Conservation (phyloP, 23 tunicate species). For the Trididemnum miniatum region DNA sequence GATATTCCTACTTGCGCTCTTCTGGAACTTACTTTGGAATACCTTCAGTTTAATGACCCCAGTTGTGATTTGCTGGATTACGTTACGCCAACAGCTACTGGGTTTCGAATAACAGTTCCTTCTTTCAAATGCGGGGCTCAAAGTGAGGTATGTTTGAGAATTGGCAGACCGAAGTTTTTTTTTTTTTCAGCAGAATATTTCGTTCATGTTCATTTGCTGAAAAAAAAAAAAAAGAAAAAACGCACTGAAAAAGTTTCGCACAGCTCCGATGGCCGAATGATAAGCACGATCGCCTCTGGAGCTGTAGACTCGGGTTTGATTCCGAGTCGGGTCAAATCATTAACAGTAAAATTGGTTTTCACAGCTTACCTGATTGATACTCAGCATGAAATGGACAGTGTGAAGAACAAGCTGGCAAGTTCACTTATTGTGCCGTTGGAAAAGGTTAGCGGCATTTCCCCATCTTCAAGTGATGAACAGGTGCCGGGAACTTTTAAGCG, state of each 20-base stretch:
- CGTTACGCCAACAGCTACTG: not conserved
- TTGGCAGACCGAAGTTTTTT: too few species aligned
- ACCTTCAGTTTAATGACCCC: not conserved
- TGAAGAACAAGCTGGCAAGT: too few species aligned
- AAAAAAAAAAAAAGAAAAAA: too few species aligned
- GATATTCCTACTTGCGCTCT: not conserved
- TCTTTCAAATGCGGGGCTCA: not conserved
- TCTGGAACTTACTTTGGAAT: not conserved
- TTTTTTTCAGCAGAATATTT: too few species aligned
- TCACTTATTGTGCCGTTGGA: too few species aligned
- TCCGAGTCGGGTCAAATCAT: not conserved
- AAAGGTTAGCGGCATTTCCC: too few species aligned
- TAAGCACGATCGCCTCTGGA: not conserved
- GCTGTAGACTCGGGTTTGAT: not conserved
- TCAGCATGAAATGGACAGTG: slow-evolving; percentile 2
- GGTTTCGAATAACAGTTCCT: not conserved
- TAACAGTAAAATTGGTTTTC: not conserved
- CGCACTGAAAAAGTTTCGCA: too few species aligned
- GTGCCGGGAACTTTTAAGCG: too few species aligned
- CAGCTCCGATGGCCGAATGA: not conserved
- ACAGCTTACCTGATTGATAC: not conserved
- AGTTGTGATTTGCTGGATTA: not conserved
- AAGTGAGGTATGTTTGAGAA: not conserved
- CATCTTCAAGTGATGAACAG: too few species aligned
- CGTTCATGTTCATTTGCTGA: too few species aligned